These are phyloP conservation scores for Ips nitidus DNA, from an alignment of 1,140 invertebrate species.

Conservation along the genomic window DNA sequence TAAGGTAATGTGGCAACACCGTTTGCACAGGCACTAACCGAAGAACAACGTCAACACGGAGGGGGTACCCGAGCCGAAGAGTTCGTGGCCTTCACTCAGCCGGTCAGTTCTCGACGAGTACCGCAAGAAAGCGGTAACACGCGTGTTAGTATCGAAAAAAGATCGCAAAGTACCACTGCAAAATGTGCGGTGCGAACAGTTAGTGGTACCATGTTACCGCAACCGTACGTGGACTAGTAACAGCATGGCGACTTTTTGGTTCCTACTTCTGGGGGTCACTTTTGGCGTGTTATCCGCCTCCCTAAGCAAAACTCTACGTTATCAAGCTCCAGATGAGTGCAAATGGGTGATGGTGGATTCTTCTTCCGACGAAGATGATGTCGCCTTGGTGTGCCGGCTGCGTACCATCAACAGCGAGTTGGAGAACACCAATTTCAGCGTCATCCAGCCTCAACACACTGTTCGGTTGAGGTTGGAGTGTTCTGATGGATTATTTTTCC, in stretches of 20 bases:
- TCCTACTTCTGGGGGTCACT: constrained; percentile 65
- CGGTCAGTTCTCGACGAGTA: constrained; percentile 30
- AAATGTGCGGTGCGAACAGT: constrained; percentile 32
- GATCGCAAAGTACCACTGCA: constrained; percentile 3
- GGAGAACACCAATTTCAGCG: constrained; percentile 87
- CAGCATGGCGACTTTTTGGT: constrained; percentile 51
- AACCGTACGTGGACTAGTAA: neutral
- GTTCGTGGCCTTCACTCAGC: constrained; percentile 35
- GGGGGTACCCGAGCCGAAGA: constrained; percentile 27
- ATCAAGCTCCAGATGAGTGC: constrained; percentile 84
- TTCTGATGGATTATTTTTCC: constrained; percentile 81
- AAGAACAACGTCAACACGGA: constrained; percentile 24
- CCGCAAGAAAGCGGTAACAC: neutral
- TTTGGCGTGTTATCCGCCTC: constrained; percentile 69
- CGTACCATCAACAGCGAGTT: constrained; percentile 85
- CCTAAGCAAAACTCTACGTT: constrained; percentile 68
- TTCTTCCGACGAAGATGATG: constrained; percentile 63
- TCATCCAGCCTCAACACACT: constrained; percentile 84
- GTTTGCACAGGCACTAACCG: constrained; percentile 12
- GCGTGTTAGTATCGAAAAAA: constrained; percentile 19
- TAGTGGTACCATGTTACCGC: constrained; percentile 44
- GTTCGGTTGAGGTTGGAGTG: constrained; percentile 79
- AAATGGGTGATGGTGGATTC: constrained; percentile 71
- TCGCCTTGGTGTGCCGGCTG: constrained; percentile 76
- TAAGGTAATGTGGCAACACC: constrained; percentile 8